These are phyloP conservation scores for Lepidocyrtoides sp. DNA, from an alignment of 2,888 invertebrate genomes.

Conservation along the genomic window DNA sequence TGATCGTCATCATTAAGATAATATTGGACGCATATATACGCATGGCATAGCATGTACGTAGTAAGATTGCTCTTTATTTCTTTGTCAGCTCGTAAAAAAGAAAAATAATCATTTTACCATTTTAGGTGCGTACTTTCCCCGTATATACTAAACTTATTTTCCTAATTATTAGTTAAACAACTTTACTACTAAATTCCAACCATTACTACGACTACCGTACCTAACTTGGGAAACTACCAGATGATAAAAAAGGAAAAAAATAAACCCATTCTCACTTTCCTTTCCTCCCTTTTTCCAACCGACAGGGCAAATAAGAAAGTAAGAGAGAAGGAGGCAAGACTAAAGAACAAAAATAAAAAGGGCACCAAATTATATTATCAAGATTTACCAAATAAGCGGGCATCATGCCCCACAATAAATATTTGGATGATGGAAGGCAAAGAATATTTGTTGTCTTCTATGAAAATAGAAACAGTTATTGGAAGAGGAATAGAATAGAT, in stretches of 20 bases:
- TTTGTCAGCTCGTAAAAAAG: constrained; percentile 66
- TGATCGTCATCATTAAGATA: background rate
- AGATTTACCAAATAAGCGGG: constrained; percentile 60
- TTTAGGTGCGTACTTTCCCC: constrained; percentile 44
- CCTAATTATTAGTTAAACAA: constrained; percentile 71
- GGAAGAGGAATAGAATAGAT: background rate
- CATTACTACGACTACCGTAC: constrained; percentile 15
- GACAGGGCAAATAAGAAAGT: background rate
- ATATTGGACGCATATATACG: background rate
- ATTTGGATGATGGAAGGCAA: background rate
- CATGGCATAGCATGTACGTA: background rate
- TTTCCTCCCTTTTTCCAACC: background rate
- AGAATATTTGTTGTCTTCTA: constrained; percentile 14
- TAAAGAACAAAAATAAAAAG: constrained; percentile 54
- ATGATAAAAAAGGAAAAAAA: background rate
- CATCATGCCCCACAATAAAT: constrained; percentile 6
- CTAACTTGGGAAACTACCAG: background rate
- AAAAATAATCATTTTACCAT: constrained; percentile 44
- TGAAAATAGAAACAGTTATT: background rate
- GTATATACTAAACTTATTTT: background rate
- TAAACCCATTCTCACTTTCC: background rate
- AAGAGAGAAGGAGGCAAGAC: constrained; percentile 16
- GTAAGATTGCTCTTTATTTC: constrained; percentile 6
- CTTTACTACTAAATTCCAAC: constrained; percentile 61
- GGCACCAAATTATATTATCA: constrained; percentile 54